Base-by-base conservation (phyloP, 2,113 vertebrate species). In the Suncus etruscus region DNA sequence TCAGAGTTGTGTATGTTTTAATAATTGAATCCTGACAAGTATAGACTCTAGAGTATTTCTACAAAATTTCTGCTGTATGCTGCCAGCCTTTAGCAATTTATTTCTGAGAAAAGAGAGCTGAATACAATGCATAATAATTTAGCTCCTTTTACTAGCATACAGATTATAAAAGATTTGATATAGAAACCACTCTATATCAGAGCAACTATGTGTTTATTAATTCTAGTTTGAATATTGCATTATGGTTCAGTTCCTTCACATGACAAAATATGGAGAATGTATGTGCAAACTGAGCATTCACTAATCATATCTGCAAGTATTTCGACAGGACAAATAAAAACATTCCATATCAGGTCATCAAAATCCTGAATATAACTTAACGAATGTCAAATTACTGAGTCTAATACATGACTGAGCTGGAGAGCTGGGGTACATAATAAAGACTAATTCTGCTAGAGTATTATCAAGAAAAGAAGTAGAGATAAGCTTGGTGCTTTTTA, bases 101-200 rank as follows among this genome's bases (percentile, higher is more conserved):
- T 88, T 14, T 61, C 68, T 85, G n/a, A 88, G 31, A 22, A 84
- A 74, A 83, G 83, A 27, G 29, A 88, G 24, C 58, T 48, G 29
- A 87, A 50, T 24, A 65, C 3, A 63, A 39, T 73, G 29, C 27
- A 61, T 61, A 73, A 79, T 61, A 83, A 86, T 39, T 8, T 15
- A 86, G 29, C 9, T 61, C 20, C 58, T 47, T 10, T 66, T 58
- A 77, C 10, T 72, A 29, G 48, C 11, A 66, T 48, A 32, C 8
- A 82, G 70, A 31, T 10, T 77, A 4, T 93, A 31, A 88, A 82
- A 50, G 5, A 10, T 82, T 73, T 86, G 11, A 72, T 3, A 27
- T 11, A 61, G 47, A 87, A 22, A 32, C 20, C 3, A 1, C 11
- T 79, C 51, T 47, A 24, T 69, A 50, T 86, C 65, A 61, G 27